Base-by-base conservation (phyloP, 2,797 vertebrate genomes). In the Falco berigora region DNA sequence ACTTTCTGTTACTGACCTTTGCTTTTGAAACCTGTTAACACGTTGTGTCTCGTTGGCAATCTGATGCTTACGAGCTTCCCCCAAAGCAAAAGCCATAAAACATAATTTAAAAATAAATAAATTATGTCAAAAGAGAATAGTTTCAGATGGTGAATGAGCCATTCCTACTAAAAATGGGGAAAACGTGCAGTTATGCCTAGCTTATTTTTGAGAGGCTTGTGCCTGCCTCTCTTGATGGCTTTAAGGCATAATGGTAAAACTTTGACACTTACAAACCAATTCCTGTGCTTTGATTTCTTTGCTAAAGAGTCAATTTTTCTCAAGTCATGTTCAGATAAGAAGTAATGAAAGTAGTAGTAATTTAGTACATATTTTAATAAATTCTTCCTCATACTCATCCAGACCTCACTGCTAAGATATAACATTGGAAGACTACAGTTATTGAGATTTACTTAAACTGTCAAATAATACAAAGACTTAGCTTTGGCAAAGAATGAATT, bases 321-420 rank as follows among this genome's bases (percentile, higher is more conserved):
- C 27, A 86, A 30, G 69, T 92, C 83, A 81, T 14, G 2, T 7
- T 69, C 74, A 95, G 86, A 93, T 92, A 93, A 94, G 90, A 81
- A 47, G 42, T 73, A 92, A 93, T 88, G 69, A 81, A 96, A 90
- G 44, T 67, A 77, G 30, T 61, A 77, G 61, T 42, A 95, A 91
- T 92, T 91, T 90, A 86, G 64, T 63, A 74, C 44, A 46, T 86
- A 77, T 94, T 97, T 92, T 93, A 91, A 83, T 90, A 94, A 94
- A 88, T 20, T 83, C 52, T 94, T 86, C 27, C 30, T 90, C 42
- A 66, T 62, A 90, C 6, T 92, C 73, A 58, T 81, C 24, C 50
- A 81, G 76, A 90, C 38, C 20, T 90, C 9, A 5, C 38, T 83
- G 47, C 47, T 63, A 73, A 76, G 36, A 34, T 47, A 42, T 34